These are phyloP conservation scores for Drepana falcataria DNA, from an alignment of 2,888 invertebrate species.

Conservation along the genomic window DNA sequence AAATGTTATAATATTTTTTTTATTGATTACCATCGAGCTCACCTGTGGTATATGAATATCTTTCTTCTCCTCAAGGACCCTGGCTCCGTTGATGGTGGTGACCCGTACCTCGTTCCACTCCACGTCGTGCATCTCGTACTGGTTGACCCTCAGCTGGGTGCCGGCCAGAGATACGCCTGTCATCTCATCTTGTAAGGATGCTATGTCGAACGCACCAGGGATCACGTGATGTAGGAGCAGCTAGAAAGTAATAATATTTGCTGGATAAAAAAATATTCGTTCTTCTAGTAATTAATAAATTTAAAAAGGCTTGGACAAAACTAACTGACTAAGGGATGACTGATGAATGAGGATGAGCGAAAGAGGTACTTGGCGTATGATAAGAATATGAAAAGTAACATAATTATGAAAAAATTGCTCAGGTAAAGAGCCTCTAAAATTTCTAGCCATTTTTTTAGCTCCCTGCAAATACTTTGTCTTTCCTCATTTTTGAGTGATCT, in stretches of 20 bases:
- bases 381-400: no score
- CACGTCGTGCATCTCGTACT: constrained; percentile 91
- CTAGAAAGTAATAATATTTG: constrained; percentile 57
- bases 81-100: constrained; percentile 91
- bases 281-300: no score
- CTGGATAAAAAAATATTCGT: not conserved
- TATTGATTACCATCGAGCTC: not conserved
- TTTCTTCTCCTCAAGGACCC: constrained; percentile 88
- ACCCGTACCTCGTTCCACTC: constrained; percentile 93
- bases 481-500: no score
- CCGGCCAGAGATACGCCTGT: constrained; percentile 93
- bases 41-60: constrained; percentile 92
- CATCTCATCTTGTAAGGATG: constrained; percentile 91
- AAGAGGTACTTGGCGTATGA: no score
- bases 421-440: no score
- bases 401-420: no score
- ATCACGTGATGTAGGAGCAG: constrained; percentile 91
- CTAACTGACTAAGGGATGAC: no score
- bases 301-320: no score
- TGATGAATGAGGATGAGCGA: no score
- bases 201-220: constrained; percentile 89
- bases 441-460: no score
- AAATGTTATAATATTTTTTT: no score
- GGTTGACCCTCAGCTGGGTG: constrained; percentile 91
- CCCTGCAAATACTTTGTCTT: no score